These are phyloP conservation scores for Monoplex corrugatus DNA, from an alignment of 2,888 invertebrate genomes.

Conservation along the genomic window DNA sequence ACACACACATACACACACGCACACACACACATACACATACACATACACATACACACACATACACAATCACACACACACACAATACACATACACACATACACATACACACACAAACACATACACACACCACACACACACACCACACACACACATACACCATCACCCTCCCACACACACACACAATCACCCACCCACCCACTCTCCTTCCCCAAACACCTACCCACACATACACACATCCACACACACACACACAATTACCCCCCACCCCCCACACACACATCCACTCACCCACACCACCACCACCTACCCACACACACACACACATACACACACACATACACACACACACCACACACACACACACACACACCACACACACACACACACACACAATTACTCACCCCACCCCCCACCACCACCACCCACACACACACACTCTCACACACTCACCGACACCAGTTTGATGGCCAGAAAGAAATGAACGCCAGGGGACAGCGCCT, in stretches of 20 bases:
- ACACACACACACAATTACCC: too few species aligned
- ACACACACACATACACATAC: not conserved
- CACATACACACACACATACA: not conserved
- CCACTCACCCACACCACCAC: not conserved
- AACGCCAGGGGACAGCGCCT: slow-evolving; percentile 62
- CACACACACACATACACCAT: too few species aligned
- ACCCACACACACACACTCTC: not conserved
- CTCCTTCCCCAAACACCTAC: too few species aligned
- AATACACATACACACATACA: not conserved
- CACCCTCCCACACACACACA: too few species aligned
- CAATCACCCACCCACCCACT: too few species aligned
- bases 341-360: not conserved
- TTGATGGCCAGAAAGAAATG: slow-evolving; percentile 64
- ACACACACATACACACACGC: not conserved
- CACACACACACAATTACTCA: not conserved
- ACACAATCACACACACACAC: not conserved
- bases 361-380: not conserved
- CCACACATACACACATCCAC: too few species aligned
- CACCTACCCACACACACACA: not conserved
- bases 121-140: not conserved
- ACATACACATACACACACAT: not conserved
- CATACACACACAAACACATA: slow-evolving; percentile 55
- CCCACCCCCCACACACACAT: not conserved
- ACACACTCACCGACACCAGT: slow-evolving; percentile 58
- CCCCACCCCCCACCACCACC: not conserved